Base-by-base conservation (phyloP, 1,140 invertebrate species). In the Papilio helenus region DNA sequence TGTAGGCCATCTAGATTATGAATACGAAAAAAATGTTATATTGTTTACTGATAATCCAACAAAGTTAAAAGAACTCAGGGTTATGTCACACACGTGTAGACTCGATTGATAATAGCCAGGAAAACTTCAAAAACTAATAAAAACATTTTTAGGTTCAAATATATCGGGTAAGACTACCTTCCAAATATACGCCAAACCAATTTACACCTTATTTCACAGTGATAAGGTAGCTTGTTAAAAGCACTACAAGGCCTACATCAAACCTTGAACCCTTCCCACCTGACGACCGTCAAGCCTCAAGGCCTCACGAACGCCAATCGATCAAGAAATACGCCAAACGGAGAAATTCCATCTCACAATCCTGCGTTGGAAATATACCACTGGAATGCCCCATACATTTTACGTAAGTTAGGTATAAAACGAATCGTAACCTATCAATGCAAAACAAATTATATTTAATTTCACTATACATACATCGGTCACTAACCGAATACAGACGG, bases 251-350 rank as follows among this genome's bases (percentile, higher is more conserved):
- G 34, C 34, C 2, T 74, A 23, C 72, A 9, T n/a, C 20, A 74
- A 74, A 74, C 72, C 42, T 74, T 74, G 72, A 74, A 74, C 72
- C 44, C 42, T 49, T 74, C 42, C 20, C 42, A 74, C 72, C 39
- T 51, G 44, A 49, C 42, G 72, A 51, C 42, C 72, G 72, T 74
- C 20, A 74, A 74, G 72, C 72, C 9, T 26, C 44, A 74, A 74
- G 72, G 72, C 72, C 72, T 74, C 72, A 74, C 72, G 44, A 74
- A 74, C 12, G 44, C 42, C 72, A 14, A 74, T 74, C 72, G 72
- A 74, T 74, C 72, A 74, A 46, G 44, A 74, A 51, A 74, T 74
- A 74, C 72, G 72, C 51, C 72, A 44, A 74, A 49, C 9, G 72
- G 14, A 44, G 8, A 26, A 68, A 68, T 68, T 68, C 61, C 61